Percentiles rank a stretch among this genome's conserved stretches.
Conservation (phyloP, 2,113 vertebrate genomes). For the Gobius niger region DNA sequence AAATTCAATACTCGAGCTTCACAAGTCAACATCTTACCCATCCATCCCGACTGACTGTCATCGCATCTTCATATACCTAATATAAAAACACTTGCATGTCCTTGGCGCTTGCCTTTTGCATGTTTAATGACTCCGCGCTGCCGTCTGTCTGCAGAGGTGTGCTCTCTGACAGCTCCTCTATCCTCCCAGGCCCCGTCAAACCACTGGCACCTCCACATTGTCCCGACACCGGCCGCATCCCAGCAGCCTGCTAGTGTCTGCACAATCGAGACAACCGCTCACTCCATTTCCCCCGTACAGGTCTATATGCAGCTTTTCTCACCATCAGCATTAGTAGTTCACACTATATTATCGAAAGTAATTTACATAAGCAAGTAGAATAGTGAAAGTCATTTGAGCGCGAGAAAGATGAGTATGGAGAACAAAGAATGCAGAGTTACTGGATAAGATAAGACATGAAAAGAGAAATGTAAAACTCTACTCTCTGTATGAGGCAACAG, state of each 20-base stretch:
- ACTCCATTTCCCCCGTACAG: neutral
- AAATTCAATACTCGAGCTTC: neutral
- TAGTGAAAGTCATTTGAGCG: no score
- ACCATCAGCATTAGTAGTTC: no score
- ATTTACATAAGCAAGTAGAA: no score
- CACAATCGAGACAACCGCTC: neutral
- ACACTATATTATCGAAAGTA: no score
- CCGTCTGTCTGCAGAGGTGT: constrained; percentile 1
- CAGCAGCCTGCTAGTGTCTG: constrained; percentile 21
- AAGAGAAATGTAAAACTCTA: no score
- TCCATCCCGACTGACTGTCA: neutral
- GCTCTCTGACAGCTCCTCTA: constrained; percentile 9
- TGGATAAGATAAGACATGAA: no score
- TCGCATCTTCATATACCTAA: neutral
- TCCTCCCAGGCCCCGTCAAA: constrained; percentile 17
- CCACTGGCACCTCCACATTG: constrained; percentile 13
- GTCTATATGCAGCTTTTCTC: no score
- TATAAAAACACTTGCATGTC: neutral
- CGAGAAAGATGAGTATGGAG: no score
- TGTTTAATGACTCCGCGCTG: neutral
- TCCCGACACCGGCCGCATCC: constrained; percentile 4
- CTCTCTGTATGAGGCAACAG: no score
- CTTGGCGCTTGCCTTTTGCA: neutral
- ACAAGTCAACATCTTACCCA: neutral
- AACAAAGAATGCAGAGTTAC: no score